These are phyloP conservation scores for Lerista edwardsae DNA, from an alignment of 2,797 vertebrate species.

Conservation along the genomic window DNA sequence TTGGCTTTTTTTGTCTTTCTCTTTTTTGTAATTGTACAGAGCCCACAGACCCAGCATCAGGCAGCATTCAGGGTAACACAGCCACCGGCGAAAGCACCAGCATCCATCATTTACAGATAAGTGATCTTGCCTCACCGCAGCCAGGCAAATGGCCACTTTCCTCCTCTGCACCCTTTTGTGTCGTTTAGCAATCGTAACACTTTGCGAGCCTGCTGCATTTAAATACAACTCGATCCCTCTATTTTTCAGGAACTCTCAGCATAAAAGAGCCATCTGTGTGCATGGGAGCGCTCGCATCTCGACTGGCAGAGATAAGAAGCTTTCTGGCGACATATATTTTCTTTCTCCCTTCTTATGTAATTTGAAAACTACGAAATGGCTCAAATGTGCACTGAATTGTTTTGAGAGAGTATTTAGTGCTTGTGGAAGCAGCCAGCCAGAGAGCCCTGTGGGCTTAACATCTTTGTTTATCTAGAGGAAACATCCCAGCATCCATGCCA, in stretches of 20 bases:
- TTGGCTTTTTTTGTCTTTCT: too few species aligned
- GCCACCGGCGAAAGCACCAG: background rate
- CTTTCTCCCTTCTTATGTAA: constrained; percentile 36
- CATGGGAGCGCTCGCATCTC: constrained; percentile 18
- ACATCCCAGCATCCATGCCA: background rate
- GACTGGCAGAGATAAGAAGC: constrained; percentile 28
- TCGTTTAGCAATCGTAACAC: background rate
- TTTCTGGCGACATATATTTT: constrained; percentile 41
- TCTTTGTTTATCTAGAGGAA: constrained; percentile 19
- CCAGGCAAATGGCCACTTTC: background rate
- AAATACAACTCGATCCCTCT: constrained; percentile 30
- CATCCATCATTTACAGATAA: constrained; percentile 15
- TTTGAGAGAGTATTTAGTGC: constrained; percentile 18
- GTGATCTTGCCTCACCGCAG: background rate
- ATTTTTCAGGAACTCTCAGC: background rate
- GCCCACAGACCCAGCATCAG: too few species aligned
- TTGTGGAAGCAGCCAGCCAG: constrained; percentile 37
- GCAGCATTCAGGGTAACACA: too few species aligned
- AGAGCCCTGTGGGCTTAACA: constrained; percentile 1
- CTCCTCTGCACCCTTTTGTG: background rate
- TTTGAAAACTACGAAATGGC: constrained; percentile 11
- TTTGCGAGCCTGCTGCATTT: background rate
- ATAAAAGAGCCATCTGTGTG: constrained; percentile 34
- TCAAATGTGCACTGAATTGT: constrained; percentile 24
- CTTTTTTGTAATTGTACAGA: too few species aligned